These are phyloP conservation scores for Spilogale gracilis DNA, from an alignment of 2,113 vertebrate species.

Conservation along the genomic window DNA sequence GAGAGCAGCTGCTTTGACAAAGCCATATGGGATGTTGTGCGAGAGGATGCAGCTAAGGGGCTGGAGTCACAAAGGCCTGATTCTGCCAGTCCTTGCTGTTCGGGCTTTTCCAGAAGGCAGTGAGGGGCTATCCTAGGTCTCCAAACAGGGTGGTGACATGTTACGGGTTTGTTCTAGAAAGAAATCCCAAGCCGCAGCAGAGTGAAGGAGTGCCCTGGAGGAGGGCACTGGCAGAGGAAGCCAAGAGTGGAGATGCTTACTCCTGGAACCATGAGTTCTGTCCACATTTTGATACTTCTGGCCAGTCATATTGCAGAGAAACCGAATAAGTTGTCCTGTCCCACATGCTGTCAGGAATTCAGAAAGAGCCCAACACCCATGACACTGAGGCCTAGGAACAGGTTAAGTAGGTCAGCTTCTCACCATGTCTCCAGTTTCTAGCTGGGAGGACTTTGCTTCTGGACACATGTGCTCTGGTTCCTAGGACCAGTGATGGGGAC, in stretches of 20 bases:
- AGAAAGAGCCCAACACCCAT: background rate
- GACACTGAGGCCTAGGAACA: background rate
- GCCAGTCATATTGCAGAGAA: background rate
- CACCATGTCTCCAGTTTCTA: background rate
- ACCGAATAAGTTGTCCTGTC: background rate
- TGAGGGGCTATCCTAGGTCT: background rate
- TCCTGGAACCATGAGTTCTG: background rate
- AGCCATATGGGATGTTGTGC: background rate
- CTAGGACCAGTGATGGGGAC: background rate
- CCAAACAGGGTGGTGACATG: background rate
- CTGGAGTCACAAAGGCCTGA: accelerated
- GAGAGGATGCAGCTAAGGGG: background rate
- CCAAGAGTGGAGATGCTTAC: background rate
- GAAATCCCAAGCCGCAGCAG: background rate
- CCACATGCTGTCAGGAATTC: background rate
- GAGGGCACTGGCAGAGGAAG: background rate
- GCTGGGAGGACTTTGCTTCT: background rate
- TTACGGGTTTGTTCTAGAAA: background rate
- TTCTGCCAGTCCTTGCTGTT: background rate
- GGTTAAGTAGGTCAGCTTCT: background rate
- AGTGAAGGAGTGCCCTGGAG: background rate
- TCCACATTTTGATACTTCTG: background rate
- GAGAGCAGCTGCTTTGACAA: background rate
- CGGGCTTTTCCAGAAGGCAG: background rate
- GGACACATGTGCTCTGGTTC: background rate